Conservation (phyloP, 2,888 invertebrate genomes). For the Heliothis peltigera region DNA sequence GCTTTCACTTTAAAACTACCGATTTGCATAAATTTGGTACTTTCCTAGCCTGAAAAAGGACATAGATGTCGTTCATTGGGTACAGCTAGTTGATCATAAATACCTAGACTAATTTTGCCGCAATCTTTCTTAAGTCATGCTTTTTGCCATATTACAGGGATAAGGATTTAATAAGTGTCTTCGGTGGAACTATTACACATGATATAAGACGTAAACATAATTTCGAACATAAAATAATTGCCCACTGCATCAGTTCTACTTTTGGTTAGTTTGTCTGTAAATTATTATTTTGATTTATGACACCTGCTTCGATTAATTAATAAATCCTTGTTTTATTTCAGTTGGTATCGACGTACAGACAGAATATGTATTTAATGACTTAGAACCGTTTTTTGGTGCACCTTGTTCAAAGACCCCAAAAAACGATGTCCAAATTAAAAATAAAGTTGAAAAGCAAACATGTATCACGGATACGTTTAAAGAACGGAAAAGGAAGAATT, state of each 20-base stretch:
- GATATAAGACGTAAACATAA: conserved; percentile 80
- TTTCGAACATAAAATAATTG: conserved; percentile 83
- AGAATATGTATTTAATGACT: conserved; percentile 76
- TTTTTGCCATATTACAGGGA: conserved; percentile 74
- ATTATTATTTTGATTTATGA: conserved; percentile 6
- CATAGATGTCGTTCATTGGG: no score
- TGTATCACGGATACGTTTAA: conserved; percentile 72
- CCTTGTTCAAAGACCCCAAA: neutral
- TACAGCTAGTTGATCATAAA: neutral
- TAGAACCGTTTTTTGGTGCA: conserved; percentile 56
- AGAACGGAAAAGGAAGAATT: conserved; percentile 77
- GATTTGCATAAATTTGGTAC: no score
- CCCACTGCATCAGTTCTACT: conserved; percentile 90
- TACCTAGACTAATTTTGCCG: neutral
- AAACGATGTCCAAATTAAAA: conserved; percentile 40
- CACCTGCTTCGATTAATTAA: neutral
- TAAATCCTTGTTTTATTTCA: conserved; percentile 68
- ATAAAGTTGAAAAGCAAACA: conserved; percentile 63
- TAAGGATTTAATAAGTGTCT: conserved; percentile 80
- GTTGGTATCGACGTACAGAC: conserved; percentile 88
- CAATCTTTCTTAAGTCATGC: neutral
- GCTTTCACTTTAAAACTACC: no score
- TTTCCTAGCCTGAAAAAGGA: no score
- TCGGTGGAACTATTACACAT: conserved; percentile 82
- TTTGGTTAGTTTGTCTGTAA: conserved; percentile 82